phyloP scores from a whole-genome alignment of 2,888 invertebrate genomes.

The Drosophila antonietae region DNA sequence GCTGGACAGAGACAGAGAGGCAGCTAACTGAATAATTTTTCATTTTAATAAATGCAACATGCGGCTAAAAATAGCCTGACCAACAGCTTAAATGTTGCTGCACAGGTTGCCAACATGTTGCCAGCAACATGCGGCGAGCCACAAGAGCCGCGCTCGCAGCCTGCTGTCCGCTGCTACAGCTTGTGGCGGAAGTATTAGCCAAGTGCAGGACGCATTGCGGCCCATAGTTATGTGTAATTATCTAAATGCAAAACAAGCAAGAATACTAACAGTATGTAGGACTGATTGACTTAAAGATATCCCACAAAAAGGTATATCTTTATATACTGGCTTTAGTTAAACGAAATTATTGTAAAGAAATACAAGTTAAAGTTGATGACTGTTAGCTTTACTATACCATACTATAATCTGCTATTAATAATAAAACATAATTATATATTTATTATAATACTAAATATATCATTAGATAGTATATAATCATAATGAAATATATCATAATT shows the following conservation, averaged over 20 bases:
- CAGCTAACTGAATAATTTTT: conserved; percentile 65
- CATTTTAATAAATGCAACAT: conserved; percentile 75
- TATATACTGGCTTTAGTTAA: no score
- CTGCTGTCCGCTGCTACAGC: conserved; percentile 16
- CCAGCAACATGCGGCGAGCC: conserved; percentile 46
- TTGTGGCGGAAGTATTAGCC: conserved; percentile 71
- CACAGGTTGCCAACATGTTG: conserved; percentile 67
- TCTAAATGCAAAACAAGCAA: conserved; percentile 42
- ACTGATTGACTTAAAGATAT: conserved; percentile 1
- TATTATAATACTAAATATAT: no score
- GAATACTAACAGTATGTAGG: background rate
- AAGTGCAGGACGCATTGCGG: conserved; percentile 45
- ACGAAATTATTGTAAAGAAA: no score
- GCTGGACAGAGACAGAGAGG: background rate
- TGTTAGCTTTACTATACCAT: no score
- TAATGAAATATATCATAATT: no score
- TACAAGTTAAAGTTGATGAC: no score
- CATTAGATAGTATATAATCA: no score
- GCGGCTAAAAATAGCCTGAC: conserved; percentile 65
- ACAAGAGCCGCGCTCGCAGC: conserved; percentile 13
- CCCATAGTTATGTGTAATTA: conserved; percentile 58
- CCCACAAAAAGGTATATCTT: background rate
- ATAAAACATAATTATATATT: no score
- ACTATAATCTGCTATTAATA: no score
- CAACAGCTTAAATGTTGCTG: conserved; percentile 67